Conservation (phyloP, 2,797 vertebrate species). For the Babyrousa celebensis region DNA sequence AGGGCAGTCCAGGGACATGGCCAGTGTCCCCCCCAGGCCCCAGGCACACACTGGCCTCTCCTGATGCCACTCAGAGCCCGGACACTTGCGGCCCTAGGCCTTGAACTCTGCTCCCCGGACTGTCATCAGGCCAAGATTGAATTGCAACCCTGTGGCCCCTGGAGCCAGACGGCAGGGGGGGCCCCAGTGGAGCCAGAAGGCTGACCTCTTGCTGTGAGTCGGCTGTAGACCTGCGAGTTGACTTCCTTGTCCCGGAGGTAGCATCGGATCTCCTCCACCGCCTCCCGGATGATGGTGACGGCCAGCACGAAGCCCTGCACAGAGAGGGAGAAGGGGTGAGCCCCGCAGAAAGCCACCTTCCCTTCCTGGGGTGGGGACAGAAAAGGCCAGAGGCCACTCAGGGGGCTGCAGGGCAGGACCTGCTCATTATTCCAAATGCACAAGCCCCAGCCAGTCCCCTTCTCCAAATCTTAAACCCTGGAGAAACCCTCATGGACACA, state of each 20-base stretch:
- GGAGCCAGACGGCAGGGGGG: constrained; percentile 61
- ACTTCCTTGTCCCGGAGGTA: constrained; percentile 98
- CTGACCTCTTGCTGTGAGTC: constrained; percentile 97
- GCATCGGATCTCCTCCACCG: constrained; percentile 97
- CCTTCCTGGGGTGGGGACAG: neutral
- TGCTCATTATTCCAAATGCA: fast-evolving
- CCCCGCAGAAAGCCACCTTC: neutral
- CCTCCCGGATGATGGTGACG: constrained; percentile 97
- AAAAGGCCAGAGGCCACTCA: neutral
- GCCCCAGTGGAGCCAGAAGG: constrained; percentile 70
- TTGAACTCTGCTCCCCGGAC: constrained; percentile 80
- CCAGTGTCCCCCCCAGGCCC: fast-evolving
- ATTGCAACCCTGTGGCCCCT: constrained; percentile 61
- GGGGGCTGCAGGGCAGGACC: neutral
- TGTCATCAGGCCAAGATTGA: constrained; percentile 75
- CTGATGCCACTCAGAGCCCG: constrained; percentile 17
- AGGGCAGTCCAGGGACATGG: fast-evolving
- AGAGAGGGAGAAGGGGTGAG: neutral
- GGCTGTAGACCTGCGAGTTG: constrained; percentile 99
- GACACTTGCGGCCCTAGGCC: neutral
- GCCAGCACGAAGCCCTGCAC: constrained; percentile 97
- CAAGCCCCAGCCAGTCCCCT: fast-evolving
- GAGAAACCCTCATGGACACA: neutral
- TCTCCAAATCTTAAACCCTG: fast-evolving
- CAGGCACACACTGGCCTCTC: fast-evolving